phyloP scores from a whole-genome alignment of 2,797 vertebrate genomes.

The Lacerta bilineata region DNA sequence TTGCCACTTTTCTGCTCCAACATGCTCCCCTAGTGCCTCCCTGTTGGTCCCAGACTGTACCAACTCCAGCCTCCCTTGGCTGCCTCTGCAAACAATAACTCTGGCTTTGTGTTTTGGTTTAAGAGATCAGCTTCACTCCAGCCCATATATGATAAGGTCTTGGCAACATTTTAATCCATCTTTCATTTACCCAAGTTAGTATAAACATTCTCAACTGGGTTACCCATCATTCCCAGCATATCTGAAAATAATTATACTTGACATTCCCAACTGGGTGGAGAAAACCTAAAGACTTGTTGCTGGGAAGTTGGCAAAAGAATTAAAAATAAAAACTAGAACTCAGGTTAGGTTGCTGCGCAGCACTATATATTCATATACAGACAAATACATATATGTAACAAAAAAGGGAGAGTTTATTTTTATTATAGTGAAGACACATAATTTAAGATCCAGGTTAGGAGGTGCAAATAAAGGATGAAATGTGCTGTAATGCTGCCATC shows the following conservation, averaged over 20 bases:
- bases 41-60: not conserved
- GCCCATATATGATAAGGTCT: not conserved
- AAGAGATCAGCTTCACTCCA: not conserved
- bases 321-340: not conserved
- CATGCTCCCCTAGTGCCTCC: too few species aligned
- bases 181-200: not conserved
- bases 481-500: not conserved
- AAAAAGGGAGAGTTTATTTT: not conserved
- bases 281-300: not conserved
- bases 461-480: not conserved
- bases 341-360: not conserved
- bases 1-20: too few species aligned
- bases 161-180: conserved; percentile 1
- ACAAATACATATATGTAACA: not conserved
- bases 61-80: not conserved
- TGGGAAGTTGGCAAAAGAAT: not conserved
- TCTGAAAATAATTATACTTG: not conserved
- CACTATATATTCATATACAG: not conserved
- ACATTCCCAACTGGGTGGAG: not conserved
- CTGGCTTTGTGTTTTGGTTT: not conserved
- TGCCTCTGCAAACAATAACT: not conserved
- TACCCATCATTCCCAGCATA: not conserved
- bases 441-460: not conserved
- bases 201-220: not conserved
- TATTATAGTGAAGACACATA: not conserved